phyloP scores from a whole-genome alignment of 2,113 vertebrate genomes.

The Psammodynastes pulverulentus region DNA sequence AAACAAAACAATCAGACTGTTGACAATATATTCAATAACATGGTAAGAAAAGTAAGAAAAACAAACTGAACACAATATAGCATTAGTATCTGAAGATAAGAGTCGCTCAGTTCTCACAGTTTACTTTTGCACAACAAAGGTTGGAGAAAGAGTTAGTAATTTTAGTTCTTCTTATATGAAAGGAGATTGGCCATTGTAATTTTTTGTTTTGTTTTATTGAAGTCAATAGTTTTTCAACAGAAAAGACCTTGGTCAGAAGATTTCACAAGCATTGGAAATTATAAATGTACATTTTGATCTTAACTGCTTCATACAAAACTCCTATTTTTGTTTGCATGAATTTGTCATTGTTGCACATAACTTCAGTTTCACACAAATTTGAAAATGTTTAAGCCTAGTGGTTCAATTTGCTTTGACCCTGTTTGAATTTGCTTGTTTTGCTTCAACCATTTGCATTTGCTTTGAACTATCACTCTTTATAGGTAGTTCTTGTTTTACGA shows the following conservation, averaged over 20 bases:
- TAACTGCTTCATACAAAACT: neutral
- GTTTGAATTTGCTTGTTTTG: no score
- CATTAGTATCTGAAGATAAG: neutral
- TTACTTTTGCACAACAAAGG: neutral
- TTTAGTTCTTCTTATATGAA: neutral
- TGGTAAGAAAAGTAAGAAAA: neutral
- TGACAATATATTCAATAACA: neutral
- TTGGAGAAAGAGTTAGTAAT: neutral
- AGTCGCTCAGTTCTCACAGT: neutral
- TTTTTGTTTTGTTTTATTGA: no score
- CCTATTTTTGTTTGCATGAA: neutral
- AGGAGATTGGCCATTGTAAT: neutral
- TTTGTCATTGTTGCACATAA: neutral
- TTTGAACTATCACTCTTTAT: no score
- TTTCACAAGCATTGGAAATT: neutral
- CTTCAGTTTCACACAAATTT: neutral
- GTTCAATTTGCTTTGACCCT: neutral
- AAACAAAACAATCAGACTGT: no score
- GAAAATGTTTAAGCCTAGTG: neutral
- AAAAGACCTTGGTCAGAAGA: neutral
- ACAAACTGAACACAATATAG: neutral
- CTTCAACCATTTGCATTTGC: no score
- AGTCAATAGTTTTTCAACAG: neutral
- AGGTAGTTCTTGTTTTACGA: no score
- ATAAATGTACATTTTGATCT: neutral